A percentile compares a stretch with the other conserved stretches of the same genome.
Evolutionary conservation across 2,888 invertebrate species (phyloP).

Genomic region (Lathronympha strigana): DNA sequence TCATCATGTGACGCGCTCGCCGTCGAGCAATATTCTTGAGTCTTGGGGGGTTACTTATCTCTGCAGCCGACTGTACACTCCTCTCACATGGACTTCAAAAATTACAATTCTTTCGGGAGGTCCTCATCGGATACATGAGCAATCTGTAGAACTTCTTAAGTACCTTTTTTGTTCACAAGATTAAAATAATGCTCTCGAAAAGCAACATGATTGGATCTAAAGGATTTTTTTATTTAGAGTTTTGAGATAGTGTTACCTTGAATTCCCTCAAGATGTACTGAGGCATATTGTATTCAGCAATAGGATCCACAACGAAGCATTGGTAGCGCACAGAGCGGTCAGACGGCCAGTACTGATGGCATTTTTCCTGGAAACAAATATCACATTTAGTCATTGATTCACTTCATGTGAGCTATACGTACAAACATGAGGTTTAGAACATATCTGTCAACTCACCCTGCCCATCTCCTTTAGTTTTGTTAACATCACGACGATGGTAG

Average conservation of each 20-base stretch:
- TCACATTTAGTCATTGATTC: slow-evolving; percentile 5
- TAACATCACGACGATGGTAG: slow-evolving; percentile 99
- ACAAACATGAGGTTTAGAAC: neutral
- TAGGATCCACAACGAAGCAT: slow-evolving; percentile 99
- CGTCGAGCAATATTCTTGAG: too few species aligned
- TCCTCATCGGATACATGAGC: too few species aligned
- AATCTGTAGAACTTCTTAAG: neutral
- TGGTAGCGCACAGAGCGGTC: slow-evolving; percentile 98
- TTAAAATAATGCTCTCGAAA: neutral
- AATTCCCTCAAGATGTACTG: slow-evolving; percentile 99
- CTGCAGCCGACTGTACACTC: too few species aligned
- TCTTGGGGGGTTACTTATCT: too few species aligned
- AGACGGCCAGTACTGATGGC: slow-evolving; percentile 99
- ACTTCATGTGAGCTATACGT: too few species aligned
- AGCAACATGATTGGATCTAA: neutral
- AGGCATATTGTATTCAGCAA: slow-evolving; percentile 99
- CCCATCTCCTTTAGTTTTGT: slow-evolving; percentile 99
- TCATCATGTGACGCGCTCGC: too few species aligned
- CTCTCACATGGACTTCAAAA: too few species aligned
- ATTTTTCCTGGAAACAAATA: slow-evolving; percentile 91
- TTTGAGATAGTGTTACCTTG: slow-evolving; percentile 85
- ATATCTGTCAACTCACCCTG: slow-evolving; percentile 86
- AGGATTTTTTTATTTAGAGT: neutral
- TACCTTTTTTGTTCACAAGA: too few species aligned
- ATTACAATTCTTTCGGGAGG: too few species aligned